Base-by-base conservation (phyloP, 1,140 invertebrate species). In the Steinernema khuongi region DNA sequence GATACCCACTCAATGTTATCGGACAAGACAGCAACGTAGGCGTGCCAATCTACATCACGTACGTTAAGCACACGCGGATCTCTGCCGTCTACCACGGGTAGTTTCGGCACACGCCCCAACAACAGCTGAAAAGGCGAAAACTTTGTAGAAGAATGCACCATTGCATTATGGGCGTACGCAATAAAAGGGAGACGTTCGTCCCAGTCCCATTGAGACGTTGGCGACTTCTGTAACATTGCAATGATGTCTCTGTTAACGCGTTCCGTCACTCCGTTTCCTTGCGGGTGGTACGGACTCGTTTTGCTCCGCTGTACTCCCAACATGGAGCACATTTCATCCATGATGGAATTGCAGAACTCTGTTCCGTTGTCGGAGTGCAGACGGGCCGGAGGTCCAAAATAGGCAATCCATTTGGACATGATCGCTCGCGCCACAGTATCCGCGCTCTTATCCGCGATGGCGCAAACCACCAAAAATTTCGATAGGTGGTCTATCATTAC, bases 401-500 rank as follows among this genome's bases (percentile, higher is more conserved):
- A 22, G 1, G 43, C 44, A 70, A 71, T 71, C 70, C 70, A 71
- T 4, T 29, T 19, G 11, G 33, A 2, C 28, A 67, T 18, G 2
- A 71, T 70, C n/a, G 43, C 14, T 69, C 29, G 14, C 18, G 33
- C 70, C 1, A 71, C 70, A 11, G 70, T 67, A 14, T 69, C 11
- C 11, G 70, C 70, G 11, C 14, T 71, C 36, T 71, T 71, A 14
- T 71, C 43, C 17, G 31, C 43, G 17, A 67, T 71, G 17, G 70
- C 4, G 36, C 19, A 14, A 17, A 36, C 70, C n/a, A 33, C 70
- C 17, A 71, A 18, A 18, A 36, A 71, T 71, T 71, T 71, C 4
- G 31, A 41, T 11, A 71, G 67, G 67, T 71, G 70, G 29, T 71
- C 70, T 2, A 71, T 71, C 70, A 71, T 41, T 1, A 71, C 31